Evolutionary conservation across 2,888 invertebrate species (phyloP), one percentile per base, ranked within the genome.

Genomic region (Melangyna quadrimaculata): DNA sequence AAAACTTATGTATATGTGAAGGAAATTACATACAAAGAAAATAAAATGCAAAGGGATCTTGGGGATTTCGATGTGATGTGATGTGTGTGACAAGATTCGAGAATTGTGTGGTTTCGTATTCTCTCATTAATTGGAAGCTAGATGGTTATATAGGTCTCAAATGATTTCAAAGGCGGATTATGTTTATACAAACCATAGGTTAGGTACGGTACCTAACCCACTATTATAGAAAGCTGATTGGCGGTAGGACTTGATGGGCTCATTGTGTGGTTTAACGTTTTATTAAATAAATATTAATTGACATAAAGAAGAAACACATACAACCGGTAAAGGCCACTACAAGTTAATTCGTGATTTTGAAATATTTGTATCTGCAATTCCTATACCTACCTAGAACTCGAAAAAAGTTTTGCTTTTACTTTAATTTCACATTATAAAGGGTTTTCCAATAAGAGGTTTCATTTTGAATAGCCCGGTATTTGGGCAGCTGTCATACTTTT

Each of bases 11-110:
- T 35, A 17, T 29, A 6, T 14, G 3, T 29, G 1, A 53, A 29
- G 55, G 10, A 22, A 17, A 17, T 10, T 29, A 29, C 5, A 32
- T 51, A 51, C n/a, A 32, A 55, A 19, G 17, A 17, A 55, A 55
- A 32, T 55, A 17, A 55, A 55, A 32, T 55, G 55, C 55, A 55
- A 59, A 22, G 22, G 22, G 40, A 61, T 61, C 40, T 61, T 40
- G 61, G 24, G 32, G 40, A 61, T 61, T 40, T n/a, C 27, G 12
- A 14, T 61, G 61, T 29, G 17, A 29, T 53, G 55, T 32, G 17
- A 24, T 17, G 24, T 61, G 35, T 12, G 12, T 57, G 59, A 24
- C 37, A n/a, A 5, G 3, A 1, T 19, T 40, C 3, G 14, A 9
- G 61, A 24, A 12, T 24, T 61, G 40, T 61, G 40, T 61, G 61